These are phyloP conservation scores for Lamellibrachia satsuma DNA, from an alignment of 2,888 invertebrate species.

Conservation along the genomic window DNA sequence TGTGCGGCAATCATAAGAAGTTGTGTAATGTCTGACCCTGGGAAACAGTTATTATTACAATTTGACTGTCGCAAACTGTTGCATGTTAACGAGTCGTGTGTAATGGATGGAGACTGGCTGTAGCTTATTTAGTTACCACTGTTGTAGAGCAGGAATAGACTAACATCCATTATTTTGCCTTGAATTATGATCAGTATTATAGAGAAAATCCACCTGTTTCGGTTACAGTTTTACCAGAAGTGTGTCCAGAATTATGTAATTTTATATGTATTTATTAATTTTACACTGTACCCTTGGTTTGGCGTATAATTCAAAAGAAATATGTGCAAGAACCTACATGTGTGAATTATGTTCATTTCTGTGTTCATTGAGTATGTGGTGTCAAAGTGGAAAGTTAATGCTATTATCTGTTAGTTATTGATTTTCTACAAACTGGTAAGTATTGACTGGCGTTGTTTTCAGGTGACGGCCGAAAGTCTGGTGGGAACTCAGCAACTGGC, in stretches of 20 bases:
- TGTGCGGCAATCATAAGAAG: too few relatives aligned
- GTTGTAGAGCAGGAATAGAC: not conserved
- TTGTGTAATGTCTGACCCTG: too few relatives aligned
- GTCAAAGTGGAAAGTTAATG: not conserved
- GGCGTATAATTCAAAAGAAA: not conserved
- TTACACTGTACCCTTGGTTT: not conserved
- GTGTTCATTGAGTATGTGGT: not conserved
- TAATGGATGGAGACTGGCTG: too few relatives aligned
- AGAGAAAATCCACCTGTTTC: not conserved
- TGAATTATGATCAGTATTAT: not conserved
- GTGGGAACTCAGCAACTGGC: not conserved
- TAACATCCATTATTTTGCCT: not conserved
- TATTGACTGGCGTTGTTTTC: not conserved
- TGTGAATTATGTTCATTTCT: not conserved
- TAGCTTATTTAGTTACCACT: not conserved
- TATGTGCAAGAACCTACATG: not conserved
- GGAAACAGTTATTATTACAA: too few relatives aligned
- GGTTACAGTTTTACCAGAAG: not conserved
- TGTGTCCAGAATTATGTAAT: not conserved
- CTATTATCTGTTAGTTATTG: not conserved
- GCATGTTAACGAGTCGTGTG: too few relatives aligned
- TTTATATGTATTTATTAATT: too few relatives aligned
- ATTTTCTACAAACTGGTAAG: not conserved
- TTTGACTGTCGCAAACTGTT: too few relatives aligned
- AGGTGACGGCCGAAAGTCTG: not conserved